These are phyloP conservation scores for Melopsittacus undulatus DNA, from an alignment of 2,797 vertebrate species.

Conservation along the genomic window DNA sequence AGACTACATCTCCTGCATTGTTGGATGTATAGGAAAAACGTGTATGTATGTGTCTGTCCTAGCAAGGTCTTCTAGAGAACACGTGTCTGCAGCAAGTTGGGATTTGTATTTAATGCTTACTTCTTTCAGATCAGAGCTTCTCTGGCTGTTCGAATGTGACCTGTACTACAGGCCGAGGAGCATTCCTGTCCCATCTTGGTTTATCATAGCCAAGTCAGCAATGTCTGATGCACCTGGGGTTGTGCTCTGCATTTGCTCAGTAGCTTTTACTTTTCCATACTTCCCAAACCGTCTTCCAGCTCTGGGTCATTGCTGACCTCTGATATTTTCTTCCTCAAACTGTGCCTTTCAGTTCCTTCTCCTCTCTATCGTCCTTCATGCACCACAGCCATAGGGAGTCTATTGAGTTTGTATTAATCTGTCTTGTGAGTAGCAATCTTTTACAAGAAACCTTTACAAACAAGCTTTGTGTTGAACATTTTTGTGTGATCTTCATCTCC, in stretches of 20 bases:
- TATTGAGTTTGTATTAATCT: not conserved
- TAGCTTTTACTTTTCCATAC: not conserved
- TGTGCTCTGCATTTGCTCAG: not conserved
- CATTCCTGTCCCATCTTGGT: not conserved
- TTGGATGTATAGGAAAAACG: not conserved
- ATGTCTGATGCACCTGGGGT: not conserved
- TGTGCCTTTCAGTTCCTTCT: slow-evolving; percentile 53
- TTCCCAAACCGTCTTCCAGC: slow-evolving; percentile 25
- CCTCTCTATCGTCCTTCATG: not conserved
- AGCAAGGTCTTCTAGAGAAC: not conserved
- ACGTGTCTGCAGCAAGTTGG: not conserved
- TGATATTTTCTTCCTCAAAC: slow-evolving; percentile 10
- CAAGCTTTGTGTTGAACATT: not conserved
- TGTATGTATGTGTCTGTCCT: not conserved
- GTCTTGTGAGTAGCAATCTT: not conserved
- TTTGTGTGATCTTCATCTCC: not conserved
- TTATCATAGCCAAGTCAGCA: not conserved
- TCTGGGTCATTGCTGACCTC: not conserved
- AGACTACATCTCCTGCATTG: not conserved
- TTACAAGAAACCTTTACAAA: not conserved
- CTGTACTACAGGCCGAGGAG: not conserved
- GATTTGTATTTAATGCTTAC: not conserved
- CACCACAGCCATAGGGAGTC: not conserved
- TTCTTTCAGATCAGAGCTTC: not conserved
- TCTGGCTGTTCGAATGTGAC: accelerated